These are phyloP conservation scores for Parus major DNA, from an alignment of 2,113 vertebrate species.

Conservation along the genomic window DNA sequence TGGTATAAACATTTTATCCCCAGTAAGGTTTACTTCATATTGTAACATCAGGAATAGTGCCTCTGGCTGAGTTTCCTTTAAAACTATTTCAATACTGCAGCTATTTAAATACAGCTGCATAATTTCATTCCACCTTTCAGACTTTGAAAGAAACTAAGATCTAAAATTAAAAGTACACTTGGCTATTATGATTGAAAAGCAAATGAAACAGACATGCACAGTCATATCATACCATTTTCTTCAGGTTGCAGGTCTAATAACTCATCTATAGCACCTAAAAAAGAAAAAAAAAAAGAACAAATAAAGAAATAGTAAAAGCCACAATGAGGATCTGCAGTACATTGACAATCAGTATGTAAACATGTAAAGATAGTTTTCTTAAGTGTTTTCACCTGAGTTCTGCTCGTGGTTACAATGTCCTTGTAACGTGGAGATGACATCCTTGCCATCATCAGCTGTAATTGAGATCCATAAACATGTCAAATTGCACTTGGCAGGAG, in stretches of 20 bases:
- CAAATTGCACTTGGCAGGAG: not conserved
- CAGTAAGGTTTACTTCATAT: not conserved
- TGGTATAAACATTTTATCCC: not conserved
- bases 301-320: not conserved
- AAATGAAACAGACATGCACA: not conserved
- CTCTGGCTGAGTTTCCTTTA: not conserved
- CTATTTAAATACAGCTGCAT: not conserved
- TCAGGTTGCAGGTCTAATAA: conserved; percentile 74
- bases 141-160: not conserved
- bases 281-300: not conserved
- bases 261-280: conserved; percentile 69
- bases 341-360: not conserved
- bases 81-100: not conserved
- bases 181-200: not conserved
- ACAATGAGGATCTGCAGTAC: not conserved
- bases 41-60: not conserved
- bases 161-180: not conserved
- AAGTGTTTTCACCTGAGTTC: conserved; percentile 64
- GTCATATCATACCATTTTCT: conserved; percentile 70
- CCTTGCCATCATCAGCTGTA: conserved; percentile 63
- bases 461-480: conserved; percentile 24
- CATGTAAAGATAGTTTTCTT: not conserved
- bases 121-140: not conserved
- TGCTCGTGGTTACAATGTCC: conserved; percentile 33
- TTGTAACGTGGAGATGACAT: conserved; percentile 37